Evolutionary conservation across 2,888 invertebrate species (phyloP).

Genomic region (Copidosoma aretas): DNA sequence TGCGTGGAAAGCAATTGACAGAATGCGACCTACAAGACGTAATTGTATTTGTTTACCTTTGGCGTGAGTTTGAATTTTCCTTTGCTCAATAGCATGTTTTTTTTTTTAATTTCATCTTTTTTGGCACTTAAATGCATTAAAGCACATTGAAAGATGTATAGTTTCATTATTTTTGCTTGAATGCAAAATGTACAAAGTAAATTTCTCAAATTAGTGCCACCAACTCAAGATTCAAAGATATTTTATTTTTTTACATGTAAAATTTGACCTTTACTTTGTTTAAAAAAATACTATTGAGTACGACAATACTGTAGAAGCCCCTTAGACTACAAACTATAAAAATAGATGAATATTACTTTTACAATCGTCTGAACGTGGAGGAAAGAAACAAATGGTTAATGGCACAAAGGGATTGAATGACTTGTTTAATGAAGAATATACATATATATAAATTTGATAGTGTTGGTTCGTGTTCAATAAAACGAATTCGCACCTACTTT

Average conservation of each 20-base stretch:
- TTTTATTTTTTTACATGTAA: not conserved
- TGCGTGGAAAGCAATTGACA: too few relatives aligned
- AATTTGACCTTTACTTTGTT: conserved; percentile 12
- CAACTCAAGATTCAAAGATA: conserved; percentile 1
- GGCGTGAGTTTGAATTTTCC: too few relatives aligned
- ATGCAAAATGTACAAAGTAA: conserved; percentile 14
- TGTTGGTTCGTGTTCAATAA: conserved; percentile 40
- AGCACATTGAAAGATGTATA: conserved; percentile 10
- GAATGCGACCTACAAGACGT: too few relatives aligned
- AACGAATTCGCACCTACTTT: conserved; percentile 30
- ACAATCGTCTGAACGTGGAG: not conserved
- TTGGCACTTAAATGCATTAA: not conserved
- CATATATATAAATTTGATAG: conserved; percentile 45
- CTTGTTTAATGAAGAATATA: conserved; percentile 38
- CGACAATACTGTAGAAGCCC: conserved; percentile 30
- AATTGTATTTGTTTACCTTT: too few relatives aligned
- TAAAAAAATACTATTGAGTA: conserved; percentile 10
- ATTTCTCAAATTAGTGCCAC: not conserved
- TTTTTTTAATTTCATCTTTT: too few relatives aligned
- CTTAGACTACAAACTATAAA: conserved; percentile 32
- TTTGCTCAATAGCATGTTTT: too few relatives aligned
- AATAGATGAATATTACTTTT: conserved; percentile 23
- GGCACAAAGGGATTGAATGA: conserved; percentile 46
- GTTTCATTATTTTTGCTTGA: conserved; percentile 21
- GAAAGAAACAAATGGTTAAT: conserved; percentile 48